Percentiles rank a stretch among this genome's conserved stretches.
phyloP scores from a whole-genome alignment of 2,888 invertebrate genomes.

The Lampropteryx suffumata region DNA sequence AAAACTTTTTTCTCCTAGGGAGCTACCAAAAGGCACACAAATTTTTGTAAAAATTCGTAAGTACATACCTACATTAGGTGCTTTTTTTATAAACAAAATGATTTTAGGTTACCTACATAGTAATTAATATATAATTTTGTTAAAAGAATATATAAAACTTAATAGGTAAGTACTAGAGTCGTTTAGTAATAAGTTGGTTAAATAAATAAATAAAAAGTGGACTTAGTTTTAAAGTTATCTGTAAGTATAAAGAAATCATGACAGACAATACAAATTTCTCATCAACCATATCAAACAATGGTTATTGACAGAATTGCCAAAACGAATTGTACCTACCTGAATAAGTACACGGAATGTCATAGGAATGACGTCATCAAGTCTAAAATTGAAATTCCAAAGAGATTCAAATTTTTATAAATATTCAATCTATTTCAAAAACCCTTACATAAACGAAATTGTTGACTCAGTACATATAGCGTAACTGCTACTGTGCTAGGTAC shows the following conservation, averaged over 20 bases:
- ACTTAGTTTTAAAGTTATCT: too few relatives aligned
- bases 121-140: too few relatives aligned
- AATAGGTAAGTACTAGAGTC: too few relatives aligned
- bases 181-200: too few relatives aligned
- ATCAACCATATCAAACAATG: too few relatives aligned
- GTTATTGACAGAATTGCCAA: too few relatives aligned
- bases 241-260: too few relatives aligned
- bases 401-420: slow-evolving; percentile 27
- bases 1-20: slow-evolving; percentile 20
- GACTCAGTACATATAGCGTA: slow-evolving; percentile 4
- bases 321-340: too few relatives aligned
- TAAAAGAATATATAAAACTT: too few relatives aligned
- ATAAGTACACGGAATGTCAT: slow-evolving; percentile 66
- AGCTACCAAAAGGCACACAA: slow-evolving; percentile 47
- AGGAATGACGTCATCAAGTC: slow-evolving; percentile 52
- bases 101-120: too few relatives aligned
- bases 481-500: slow-evolving; percentile 1
- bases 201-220: too few relatives aligned
- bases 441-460: neutral
- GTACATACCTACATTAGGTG: neutral
- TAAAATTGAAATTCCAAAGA: slow-evolving; percentile 33
- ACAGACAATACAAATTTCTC: too few relatives aligned
- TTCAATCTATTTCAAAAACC: neutral
- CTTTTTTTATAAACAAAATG: neutral
- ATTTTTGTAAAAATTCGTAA: slow-evolving; percentile 30